Base-by-base conservation (phyloP, 2,888 invertebrate species). In the Camponotus fellah region DNA sequence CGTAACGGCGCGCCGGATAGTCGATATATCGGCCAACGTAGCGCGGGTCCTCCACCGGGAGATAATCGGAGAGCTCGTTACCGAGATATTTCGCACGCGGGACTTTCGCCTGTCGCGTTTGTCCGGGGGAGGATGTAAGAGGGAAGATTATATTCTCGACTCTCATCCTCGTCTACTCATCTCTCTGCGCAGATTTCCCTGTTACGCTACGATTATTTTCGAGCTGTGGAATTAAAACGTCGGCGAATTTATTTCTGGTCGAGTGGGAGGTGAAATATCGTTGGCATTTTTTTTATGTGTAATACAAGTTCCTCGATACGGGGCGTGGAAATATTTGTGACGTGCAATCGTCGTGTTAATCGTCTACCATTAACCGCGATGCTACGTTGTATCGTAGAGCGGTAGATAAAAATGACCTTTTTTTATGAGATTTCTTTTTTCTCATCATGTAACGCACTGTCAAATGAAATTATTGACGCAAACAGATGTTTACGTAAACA, bases 11-110 rank as follows among this genome's bases (percentile, higher is more conserved):
- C 46, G 75, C 34, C 37, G 58, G 60, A 26, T 72, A 86, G 89
- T 87, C 89, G 90, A 90, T 88, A 88, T 85, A 85, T 89, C 79
- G 87, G 77, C 82, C 86, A 84, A 76, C 66, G 62, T 75, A 68
- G 69, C 84, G 83, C 87, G 74, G 84, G 75, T 76, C 71, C 71
- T 80, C 46, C 21, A 60, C 46, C 53, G 21, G 12, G 43, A 43
- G 79, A 79, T 79, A 71, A 71, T 69, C 21, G 34, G 79, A 72
- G 84, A 75, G 56, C 43, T 62, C 85, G 71, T 69, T 58, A 72
- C 6, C 14, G 60, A 26, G 34, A 71, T 71, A 71, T 60, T 79
- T 72, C 21, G 56, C 60, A 21, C 10, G 53, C 14, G 71, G 32
- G 43, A 56, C 80, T 46, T 75, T 66, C 74, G 60, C 58, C 40